Base-by-base conservation (phyloP, 2,888 invertebrate genomes). In the Euclidia mi region DNA sequence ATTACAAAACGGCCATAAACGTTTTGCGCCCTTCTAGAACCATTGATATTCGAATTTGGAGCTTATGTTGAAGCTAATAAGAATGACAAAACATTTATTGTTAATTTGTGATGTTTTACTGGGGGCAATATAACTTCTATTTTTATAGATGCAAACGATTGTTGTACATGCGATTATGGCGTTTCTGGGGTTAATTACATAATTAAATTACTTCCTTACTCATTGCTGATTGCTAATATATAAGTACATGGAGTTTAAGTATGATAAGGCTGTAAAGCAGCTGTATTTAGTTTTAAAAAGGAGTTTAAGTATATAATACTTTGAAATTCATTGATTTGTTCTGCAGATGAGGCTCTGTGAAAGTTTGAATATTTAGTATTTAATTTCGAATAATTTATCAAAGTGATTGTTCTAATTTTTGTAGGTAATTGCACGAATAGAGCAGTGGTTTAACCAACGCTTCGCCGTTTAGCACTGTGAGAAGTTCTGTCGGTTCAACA, bases 161-260 rank as follows among this genome's bases (percentile, higher is more conserved):
- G n/a, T n/a, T 59, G 76, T 78, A 82, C 89, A 89, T 88, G 89
- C 88, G 83, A 88, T 84, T 82, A 79, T 64, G 60, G 70, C 77
- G 80, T 86, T 74, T 82, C 83, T 78, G 64, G 66, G 66, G 79
- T 84, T 88, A 88, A 88, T 89, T 88, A 83, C 85, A 86, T 87
- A 85, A 88, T 88, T 84, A 80, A 86, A 85, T 84, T 73, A 76
- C 76, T 80, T 81, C 78, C 81, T 82, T 79, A 75, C 78, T 70
- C 66, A 78, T 74, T 77, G 71, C 43, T 60, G 40, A 32, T 65
- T 69, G 65, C 70, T 76, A 58, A 47, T 47, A n/a, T n/a, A n/a
- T n/a, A n/a, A n/a, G n/a, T n/a, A 62, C 68, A 66, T 55, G 72
- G 40, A 32, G 48, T 15, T 37, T 15, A 42, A 41, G 37, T n/a